These are phyloP conservation scores for Austrolebias charrua DNA, from an alignment of 2,797 vertebrate genomes.

Conservation along the genomic window DNA sequence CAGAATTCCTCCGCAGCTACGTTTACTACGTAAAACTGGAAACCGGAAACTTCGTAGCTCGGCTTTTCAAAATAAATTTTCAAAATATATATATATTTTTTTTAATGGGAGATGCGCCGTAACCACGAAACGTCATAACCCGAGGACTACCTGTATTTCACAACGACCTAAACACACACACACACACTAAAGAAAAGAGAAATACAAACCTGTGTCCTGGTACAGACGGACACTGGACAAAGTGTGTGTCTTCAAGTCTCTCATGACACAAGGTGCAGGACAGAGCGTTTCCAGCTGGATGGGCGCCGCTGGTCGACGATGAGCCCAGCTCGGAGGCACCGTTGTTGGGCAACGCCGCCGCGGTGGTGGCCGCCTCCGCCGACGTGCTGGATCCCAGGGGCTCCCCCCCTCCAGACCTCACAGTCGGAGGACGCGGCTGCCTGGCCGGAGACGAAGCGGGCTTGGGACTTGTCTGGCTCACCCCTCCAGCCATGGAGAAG, in stretches of 20 bases:
- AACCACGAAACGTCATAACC: too few relatives aligned
- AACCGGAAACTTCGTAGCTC: too few relatives aligned
- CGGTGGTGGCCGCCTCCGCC: slow-evolving; percentile 66
- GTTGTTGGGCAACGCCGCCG: slow-evolving; percentile 70
- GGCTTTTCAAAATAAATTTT: too few relatives aligned
- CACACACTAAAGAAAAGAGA: background rate
- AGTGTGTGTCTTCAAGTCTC: slow-evolving; percentile 82
- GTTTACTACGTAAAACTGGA: too few relatives aligned
- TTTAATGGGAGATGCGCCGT: too few relatives aligned
- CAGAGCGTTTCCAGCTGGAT: slow-evolving; percentile 68
- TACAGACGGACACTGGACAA: slow-evolving; percentile 82
- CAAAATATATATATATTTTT: too few relatives aligned
- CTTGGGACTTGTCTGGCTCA: slow-evolving; percentile 75
- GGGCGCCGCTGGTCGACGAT: slow-evolving; percentile 60
- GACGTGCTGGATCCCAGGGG: slow-evolving; percentile 68
- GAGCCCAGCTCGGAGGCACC: slow-evolving; percentile 73
- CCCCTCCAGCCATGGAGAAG: slow-evolving; percentile 62
- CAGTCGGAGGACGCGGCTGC: slow-evolving; percentile 63
- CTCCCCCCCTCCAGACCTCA: slow-evolving; percentile 67
- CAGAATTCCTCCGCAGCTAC: too few relatives aligned
- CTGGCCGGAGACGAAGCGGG: slow-evolving; percentile 73
- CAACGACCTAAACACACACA: too few relatives aligned
- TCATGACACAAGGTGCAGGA: slow-evolving; percentile 84
- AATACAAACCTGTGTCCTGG: slow-evolving; percentile 74
- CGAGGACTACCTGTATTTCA: too few relatives aligned